These are phyloP conservation scores for Callimorpha dominula DNA, from an alignment of 2,888 invertebrate genomes.

Conservation along the genomic window DNA sequence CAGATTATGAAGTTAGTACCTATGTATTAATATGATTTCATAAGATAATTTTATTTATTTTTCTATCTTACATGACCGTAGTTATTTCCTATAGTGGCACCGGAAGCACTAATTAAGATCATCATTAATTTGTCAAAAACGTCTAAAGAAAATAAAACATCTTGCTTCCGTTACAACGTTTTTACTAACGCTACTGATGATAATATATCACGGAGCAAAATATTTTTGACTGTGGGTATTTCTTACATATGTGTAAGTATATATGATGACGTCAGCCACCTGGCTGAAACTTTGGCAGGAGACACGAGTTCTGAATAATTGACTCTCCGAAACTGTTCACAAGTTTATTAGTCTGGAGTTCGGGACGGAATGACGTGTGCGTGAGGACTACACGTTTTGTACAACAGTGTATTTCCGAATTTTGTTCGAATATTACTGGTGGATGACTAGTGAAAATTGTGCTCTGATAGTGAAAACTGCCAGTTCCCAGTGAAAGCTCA, in stretches of 20 bases:
- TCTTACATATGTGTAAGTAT: conserved; percentile 67
- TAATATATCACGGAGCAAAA: conserved; percentile 75
- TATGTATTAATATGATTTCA: neutral
- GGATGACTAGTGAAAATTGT: conserved; percentile 45
- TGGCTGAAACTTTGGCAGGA: conserved; percentile 84
- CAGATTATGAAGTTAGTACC: neutral
- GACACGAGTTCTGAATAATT: conserved; percentile 81
- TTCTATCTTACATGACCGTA: neutral
- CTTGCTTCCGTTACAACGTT: conserved; percentile 31
- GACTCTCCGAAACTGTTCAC: conserved; percentile 78
- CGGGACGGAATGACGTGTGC: conserved; percentile 70
- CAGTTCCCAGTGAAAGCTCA: conserved; percentile 27
- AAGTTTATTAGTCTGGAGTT: conserved; percentile 82
- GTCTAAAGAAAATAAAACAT: conserved; percentile 6
- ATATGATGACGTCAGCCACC: conserved; percentile 80
- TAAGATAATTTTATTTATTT: neutral
- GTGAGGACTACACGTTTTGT: conserved; percentile 48
- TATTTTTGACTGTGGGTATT: conserved; percentile 66
- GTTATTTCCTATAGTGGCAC: conserved; percentile 2
- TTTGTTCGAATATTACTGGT: conserved; percentile 50
- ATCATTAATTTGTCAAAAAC: conserved; percentile 5
- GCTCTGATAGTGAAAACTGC: conserved; percentile 34
- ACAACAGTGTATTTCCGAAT: conserved; percentile 51
- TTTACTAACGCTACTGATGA: conserved; percentile 61
- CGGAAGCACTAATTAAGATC: conserved; percentile 26